Evolutionary conservation across 2,113 vertebrate genomes (phyloP).

Genomic region (Oncorhynchus mykiss): DNA sequence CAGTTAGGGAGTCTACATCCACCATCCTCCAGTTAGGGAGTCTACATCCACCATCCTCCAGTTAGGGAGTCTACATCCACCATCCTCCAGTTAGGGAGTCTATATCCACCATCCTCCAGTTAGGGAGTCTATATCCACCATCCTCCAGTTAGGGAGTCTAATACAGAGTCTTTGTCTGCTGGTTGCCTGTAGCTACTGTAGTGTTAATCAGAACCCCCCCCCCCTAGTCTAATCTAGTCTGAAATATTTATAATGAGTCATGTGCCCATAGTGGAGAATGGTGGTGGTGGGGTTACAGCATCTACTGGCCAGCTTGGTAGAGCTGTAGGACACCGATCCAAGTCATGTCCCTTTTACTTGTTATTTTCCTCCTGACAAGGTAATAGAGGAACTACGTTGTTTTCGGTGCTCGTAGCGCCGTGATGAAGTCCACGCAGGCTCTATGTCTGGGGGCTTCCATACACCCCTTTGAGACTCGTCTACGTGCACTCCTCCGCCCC

Average conservation of each 20-base stretch:
- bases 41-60: background rate
- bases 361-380: background rate
- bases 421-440: background rate
- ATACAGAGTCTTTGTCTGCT: slow-evolving; percentile 11
- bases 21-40: no score
- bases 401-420: no score
- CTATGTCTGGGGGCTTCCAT: background rate
- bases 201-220: background rate
- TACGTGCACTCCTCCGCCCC: background rate
- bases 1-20: background rate
- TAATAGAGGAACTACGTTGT: background rate
- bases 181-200: background rate
- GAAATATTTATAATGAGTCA: slow-evolving; percentile 9
- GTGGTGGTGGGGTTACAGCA: background rate
- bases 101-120: background rate
- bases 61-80: background rate
- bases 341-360: background rate
- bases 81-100: no score
- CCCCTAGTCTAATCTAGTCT: background rate
- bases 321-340: background rate
- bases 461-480: no score
- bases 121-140: background rate
- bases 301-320: background rate
- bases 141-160: background rate
- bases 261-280: background rate